Evolutionary conservation across 2,888 invertebrate species (phyloP), one percentile per base, ranked within the genome.

Genomic region (Congeria kusceri): DNA sequence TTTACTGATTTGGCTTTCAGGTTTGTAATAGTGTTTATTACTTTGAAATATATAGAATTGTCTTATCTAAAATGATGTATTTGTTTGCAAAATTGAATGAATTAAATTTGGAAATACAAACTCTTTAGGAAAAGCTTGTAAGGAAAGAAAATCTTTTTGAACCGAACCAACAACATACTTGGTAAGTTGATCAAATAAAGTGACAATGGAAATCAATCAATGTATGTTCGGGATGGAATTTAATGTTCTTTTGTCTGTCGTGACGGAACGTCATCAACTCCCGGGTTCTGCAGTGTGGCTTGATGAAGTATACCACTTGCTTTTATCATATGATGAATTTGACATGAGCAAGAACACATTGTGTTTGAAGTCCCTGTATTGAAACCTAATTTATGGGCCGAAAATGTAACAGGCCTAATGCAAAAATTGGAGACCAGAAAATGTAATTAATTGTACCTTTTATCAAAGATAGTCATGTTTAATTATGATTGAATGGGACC

Each of bases 261-360:
- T 76, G 76, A 76, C 58, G 49, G 58, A 71, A 27, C 15, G 57
- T 62, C 49, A 64, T 75, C 70, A 66, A 57, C 27, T 9, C 57
- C 70, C 53, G 46, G 32, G 64, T 62, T 49, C 23, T 47, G 67
- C 63, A 44, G 59, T 58, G 49, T 57, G 69, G 58, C 28, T 76
- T 70, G 65, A 68, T 63, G 68, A 65, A 68, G 75, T 71, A 77
- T 81, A 71, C 77, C 64, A 59, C 25, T 68, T 72, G 62, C 27
- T 47, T 75, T 71, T 58, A 77, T 81, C 77, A 81, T 81, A 75
- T 67, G 81, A 81, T 70, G 73, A 75, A 81, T 77, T 67, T 71
- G 74, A 59, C 63, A 59, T 58, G 58, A 63, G 59, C 44, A 61
- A 66, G 32, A 29, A 27, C 28, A 20, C 27, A 46, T 32, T 58